These are phyloP conservation scores for Cheirogaleus medius DNA, from an alignment of 2,113 vertebrate genomes.

Conservation along the genomic window DNA sequence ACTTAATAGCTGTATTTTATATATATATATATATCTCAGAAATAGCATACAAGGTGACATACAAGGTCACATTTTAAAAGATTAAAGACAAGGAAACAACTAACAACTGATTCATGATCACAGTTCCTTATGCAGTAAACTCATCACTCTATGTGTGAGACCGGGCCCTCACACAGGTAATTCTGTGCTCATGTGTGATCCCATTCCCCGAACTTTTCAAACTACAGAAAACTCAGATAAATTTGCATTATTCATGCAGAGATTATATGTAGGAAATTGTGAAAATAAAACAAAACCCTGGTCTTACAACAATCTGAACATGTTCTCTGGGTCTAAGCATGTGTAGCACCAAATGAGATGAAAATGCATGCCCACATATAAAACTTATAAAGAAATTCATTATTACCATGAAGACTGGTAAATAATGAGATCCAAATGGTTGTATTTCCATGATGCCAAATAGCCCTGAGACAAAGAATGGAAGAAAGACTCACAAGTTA, in stretches of 20 bases:
- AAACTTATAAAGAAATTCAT: slow-evolving; percentile 26
- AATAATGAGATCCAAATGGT: background rate
- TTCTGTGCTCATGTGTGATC: background rate
- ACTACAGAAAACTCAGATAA: background rate
- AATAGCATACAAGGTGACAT: background rate
- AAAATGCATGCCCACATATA: background rate
- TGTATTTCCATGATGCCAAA: background rate
- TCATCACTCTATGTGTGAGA: background rate
- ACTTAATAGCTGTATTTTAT: background rate
- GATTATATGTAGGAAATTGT: slow-evolving; percentile 6
- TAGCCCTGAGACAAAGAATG: background rate
- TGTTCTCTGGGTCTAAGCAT: background rate
- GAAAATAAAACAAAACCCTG: slow-evolving; percentile 21
- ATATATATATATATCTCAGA: background rate
- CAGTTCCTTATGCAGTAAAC: background rate
- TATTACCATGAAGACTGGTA: background rate
- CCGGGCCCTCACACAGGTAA: background rate
- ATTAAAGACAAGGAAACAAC: background rate
- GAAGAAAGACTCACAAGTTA: slow-evolving; percentile 7
- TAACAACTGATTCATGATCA: background rate
- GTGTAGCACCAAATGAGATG: background rate
- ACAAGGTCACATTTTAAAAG: background rate
- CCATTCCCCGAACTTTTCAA: background rate
- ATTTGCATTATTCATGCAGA: slow-evolving; percentile 35
- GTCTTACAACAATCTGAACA: background rate